Evolutionary conservation across 2,113 vertebrate species (phyloP).

Genomic region (Promerops cafer): DNA sequence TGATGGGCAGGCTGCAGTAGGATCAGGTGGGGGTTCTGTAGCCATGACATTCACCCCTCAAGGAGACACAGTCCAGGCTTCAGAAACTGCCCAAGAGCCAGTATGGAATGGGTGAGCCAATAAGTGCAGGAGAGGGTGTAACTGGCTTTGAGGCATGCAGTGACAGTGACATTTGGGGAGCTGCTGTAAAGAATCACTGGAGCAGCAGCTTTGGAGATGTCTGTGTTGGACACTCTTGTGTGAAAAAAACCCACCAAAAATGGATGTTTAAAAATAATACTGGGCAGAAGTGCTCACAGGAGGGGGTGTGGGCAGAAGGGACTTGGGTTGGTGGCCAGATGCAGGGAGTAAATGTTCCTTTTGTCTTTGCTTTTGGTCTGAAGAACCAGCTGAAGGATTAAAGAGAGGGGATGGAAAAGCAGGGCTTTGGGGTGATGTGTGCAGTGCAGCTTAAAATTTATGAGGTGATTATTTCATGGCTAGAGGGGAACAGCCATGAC

Average conservation of each 20-base stretch:
- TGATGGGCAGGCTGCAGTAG: background rate
- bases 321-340: background rate
- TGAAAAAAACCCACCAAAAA: background rate
- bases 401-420: background rate
- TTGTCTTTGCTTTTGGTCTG: background rate
- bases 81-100: background rate
- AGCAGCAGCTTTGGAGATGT: background rate
- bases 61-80: background rate
- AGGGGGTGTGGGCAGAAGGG: background rate
- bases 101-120: background rate
- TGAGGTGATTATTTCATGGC: background rate
- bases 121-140: background rate
- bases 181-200: background rate
- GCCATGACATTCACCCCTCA: background rate
- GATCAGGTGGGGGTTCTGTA: background rate
- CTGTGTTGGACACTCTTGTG: background rate
- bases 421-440: background rate
- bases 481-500: background rate
- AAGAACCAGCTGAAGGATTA: background rate
- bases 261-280: background rate
- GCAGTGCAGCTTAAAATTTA: background rate
- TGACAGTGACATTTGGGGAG: background rate
- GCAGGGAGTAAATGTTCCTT: background rate
- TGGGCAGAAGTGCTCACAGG: background rate
- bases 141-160: background rate